A percentile compares a stretch with the other conserved stretches of the same genome.
These are phyloP conservation scores for Heliangelus exortis DNA, from an alignment of 2,797 vertebrate genomes.

Conservation along the genomic window DNA sequence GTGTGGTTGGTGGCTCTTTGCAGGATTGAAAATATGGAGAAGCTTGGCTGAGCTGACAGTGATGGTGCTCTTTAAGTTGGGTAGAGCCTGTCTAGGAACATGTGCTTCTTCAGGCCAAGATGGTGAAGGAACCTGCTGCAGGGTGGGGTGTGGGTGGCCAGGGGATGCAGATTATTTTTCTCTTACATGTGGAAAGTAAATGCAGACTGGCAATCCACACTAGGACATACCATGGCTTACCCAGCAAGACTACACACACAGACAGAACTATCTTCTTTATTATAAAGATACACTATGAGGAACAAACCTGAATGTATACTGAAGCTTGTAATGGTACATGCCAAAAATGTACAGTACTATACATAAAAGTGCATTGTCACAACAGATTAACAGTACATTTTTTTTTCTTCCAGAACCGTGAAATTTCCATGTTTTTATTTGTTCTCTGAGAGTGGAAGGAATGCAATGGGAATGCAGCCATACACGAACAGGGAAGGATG, in stretches of 20 bases:
- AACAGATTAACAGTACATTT: constrained; percentile 88
- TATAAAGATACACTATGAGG: constrained; percentile 91
- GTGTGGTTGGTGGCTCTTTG: neutral
- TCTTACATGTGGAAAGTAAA: neutral
- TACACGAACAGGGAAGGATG: constrained; percentile 74
- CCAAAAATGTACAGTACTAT: constrained; percentile 95
- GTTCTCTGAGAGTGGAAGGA: constrained; percentile 70
- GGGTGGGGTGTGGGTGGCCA: neutral
- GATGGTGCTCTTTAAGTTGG: neutral
- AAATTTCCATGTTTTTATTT: constrained; percentile 69
- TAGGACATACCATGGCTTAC: neutral
- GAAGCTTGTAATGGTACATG: constrained; percentile 93
- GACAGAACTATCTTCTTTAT: constrained; percentile 95
- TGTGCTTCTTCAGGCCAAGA: neutral
- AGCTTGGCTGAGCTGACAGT: neutral
- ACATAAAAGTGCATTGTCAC: constrained; percentile 98
- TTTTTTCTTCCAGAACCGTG: constrained; percentile 77
- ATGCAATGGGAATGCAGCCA: constrained; percentile 76
- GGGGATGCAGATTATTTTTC: neutral
- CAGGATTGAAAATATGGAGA: neutral
- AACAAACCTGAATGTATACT: constrained; percentile 87
- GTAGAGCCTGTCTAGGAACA: neutral
- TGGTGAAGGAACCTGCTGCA: neutral
- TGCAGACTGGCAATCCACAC: neutral
- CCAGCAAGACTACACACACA: constrained; percentile 56